A percentile compares a stretch with the other conserved stretches of the same genome.
Evolutionary conservation across 1,140 invertebrate genomes (phyloP).

Genomic region (Bombus cullumanus): DNA sequence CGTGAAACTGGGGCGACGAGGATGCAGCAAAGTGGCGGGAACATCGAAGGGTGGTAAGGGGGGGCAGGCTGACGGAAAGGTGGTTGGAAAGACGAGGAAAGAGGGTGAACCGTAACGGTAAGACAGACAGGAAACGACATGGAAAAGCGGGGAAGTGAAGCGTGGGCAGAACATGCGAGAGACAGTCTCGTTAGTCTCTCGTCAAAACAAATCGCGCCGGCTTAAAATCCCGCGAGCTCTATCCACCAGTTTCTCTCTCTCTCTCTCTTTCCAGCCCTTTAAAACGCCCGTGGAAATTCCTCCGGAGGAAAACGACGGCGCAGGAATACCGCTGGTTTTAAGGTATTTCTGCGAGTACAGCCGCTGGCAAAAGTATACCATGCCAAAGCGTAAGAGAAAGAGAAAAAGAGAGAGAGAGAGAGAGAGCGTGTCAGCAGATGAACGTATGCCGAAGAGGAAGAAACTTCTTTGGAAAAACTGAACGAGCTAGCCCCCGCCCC

Average conservation of each 20-base stretch:
- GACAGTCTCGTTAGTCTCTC: conserved; percentile 68
- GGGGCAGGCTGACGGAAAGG: not conserved
- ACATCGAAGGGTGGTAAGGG: not conserved
- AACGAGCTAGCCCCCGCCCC: too few species aligned
- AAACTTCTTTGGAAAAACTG: too few species aligned
- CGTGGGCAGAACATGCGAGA: conserved; percentile 49
- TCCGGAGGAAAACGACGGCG: not conserved
- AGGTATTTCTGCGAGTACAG: too few species aligned
- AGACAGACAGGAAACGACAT: conserved; percentile 43
- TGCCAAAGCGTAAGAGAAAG: not conserved
- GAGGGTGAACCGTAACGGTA: not conserved
- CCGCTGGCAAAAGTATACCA: too few species aligned
- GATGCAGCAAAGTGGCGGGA: too few species aligned
- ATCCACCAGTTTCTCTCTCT: not conserved
- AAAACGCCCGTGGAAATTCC: not conserved
- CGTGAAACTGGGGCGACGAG: too few species aligned
- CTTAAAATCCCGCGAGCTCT: conserved; percentile 48
- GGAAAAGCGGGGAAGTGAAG: conserved; percentile 48
- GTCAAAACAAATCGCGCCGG: conserved; percentile 66
- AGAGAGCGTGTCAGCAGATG: not conserved
- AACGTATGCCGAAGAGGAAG: too few species aligned
- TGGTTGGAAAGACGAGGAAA: not conserved
- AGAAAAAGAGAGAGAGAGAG: not conserved
- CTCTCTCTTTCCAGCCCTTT: not conserved
- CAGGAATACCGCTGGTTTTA: not conserved